Evolutionary conservation across 1,140 invertebrate species (phyloP).

Genomic region (Drosophila nikananu): DNA sequence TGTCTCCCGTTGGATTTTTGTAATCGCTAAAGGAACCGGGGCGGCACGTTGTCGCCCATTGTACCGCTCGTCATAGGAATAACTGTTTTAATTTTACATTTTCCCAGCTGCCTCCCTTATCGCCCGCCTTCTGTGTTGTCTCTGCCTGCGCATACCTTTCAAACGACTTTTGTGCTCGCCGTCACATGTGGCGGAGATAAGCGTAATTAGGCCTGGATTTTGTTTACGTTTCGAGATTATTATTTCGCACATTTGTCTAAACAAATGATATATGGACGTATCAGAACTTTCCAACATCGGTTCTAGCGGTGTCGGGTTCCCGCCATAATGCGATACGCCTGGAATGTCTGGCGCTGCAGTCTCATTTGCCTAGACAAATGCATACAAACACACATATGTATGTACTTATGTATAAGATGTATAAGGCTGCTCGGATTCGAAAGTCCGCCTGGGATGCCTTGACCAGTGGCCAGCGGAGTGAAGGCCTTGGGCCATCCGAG

Average conservation of each 20-base stretch:
- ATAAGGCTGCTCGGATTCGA: conserved; percentile 21
- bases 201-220: conserved; percentile 37
- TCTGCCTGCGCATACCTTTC: conserved; percentile 64
- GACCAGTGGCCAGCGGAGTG: conserved; percentile 6
- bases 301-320: conserved; percentile 16
- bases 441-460: conserved; percentile 35
- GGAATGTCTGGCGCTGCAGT: conserved; percentile 31
- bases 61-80: conserved; percentile 21
- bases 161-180: conserved; percentile 64
- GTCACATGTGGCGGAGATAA: conserved; percentile 54
- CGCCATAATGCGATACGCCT: conserved; percentile 19
- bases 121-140: conserved; percentile 28
- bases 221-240: conserved; percentile 39
- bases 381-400: not conserved
- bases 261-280: conserved; percentile 16
- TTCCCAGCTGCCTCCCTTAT: conserved; percentile 56
- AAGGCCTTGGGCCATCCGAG: conserved; percentile 43
- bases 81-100: conserved; percentile 43
- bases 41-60: conserved; percentile 45
- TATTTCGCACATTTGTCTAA: conserved; percentile 43
- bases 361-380: conserved; percentile 9
- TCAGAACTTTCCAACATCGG: conserved; percentile 4
- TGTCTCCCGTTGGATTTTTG: conserved; percentile 11
- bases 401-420: not conserved
- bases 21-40: conserved; percentile 65